Evolutionary conservation across 2,888 invertebrate species (phyloP).

Genomic region (Lasius fuliginosus): DNA sequence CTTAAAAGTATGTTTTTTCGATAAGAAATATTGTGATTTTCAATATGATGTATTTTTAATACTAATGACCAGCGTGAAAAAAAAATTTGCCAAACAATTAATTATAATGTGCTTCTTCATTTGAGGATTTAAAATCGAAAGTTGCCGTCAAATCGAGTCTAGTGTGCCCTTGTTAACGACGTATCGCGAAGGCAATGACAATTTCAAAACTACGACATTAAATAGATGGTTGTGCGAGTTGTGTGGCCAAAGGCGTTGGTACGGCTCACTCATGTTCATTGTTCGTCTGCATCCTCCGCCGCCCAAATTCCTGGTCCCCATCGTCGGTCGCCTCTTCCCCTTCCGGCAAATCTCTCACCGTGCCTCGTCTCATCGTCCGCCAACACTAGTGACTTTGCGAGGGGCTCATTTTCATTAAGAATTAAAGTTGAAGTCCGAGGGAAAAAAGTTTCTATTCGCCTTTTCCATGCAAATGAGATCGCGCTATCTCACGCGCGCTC

Average conservation of each 20-base stretch:
- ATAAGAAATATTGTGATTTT: too few species aligned
- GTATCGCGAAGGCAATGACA: conserved; percentile 74
- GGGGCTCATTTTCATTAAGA: conserved; percentile 85
- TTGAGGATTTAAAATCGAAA: too few species aligned
- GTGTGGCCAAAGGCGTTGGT: conserved; percentile 85
- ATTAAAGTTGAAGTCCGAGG: conserved; percentile 81
- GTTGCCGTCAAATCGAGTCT: too few species aligned
- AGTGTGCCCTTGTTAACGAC: conserved; percentile 2
- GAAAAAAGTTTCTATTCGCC: conserved; percentile 80
- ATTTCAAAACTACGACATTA: conserved; percentile 84
- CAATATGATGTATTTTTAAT: too few species aligned
- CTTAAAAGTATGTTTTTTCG: too few species aligned
- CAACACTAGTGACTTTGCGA: conserved; percentile 81
- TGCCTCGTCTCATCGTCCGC: conserved; percentile 79
- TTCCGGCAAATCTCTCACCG: conserved; percentile 58
- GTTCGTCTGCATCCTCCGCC: conserved; percentile 81
- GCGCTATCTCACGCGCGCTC: conserved; percentile 72
- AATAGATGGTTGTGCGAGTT: conserved; percentile 83
- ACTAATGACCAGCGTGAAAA: too few species aligned
- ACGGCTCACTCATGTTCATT: conserved; percentile 85
- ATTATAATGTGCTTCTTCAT: too few species aligned
- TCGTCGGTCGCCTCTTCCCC: conserved; percentile 60
- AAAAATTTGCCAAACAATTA: too few species aligned
- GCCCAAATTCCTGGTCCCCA: conserved; percentile 72
- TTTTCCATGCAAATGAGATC: conserved; percentile 80